Evolutionary conservation across 2,888 invertebrate genomes (phyloP), one percentile per base, ranked within the genome.

Genomic region (Scaptomyza parva): DNA sequence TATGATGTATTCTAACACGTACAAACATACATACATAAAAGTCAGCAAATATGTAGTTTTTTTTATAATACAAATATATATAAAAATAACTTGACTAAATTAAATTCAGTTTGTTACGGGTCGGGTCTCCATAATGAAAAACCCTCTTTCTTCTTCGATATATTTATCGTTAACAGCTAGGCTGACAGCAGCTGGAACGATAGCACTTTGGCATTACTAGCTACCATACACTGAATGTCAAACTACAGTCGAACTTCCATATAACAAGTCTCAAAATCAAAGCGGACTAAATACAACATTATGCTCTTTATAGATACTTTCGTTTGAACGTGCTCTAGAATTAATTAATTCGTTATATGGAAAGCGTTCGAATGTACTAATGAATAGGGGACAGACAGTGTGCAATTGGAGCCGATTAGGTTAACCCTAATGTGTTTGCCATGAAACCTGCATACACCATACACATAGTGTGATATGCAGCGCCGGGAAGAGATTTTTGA

Each of bases 21-120:
- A 53, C 33, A 12, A 11, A 41, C 43, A 55, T n/a, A 28, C n/a
- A 51, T 50, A 24, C 51, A 39, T 14, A 51, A 6, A 52, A 47
- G 45, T 26, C 17, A 37, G 44, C n/a, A 24, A 44, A 53, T 24
- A 39, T 39, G 2, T 18, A 17, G 17, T 37, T 3, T 39, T 39
- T 39, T 14, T 17, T 44, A 30, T n/a, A 1, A 5, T 1, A 5
- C n/a, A n/a, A n/a, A n/a, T n/a, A n/a, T n/a, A 5, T 5, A 33
- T 4, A 33, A n/a, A 33, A 33, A n/a, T 4, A 6, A 33, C n/a
- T 33, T 28, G 28, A 28, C 9, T 9, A 28, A 28, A 28, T 28
- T 28, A 2, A 28, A 28, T 28, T 9, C n/a, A n/a, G n/a, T n/a
- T n/a, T n/a, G n/a, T n/a, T n/a, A n/a, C n/a, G n/a, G n/a, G n/a